phyloP scores from a whole-genome alignment of 2,113 vertebrate species.

The Natator depressus region DNA sequence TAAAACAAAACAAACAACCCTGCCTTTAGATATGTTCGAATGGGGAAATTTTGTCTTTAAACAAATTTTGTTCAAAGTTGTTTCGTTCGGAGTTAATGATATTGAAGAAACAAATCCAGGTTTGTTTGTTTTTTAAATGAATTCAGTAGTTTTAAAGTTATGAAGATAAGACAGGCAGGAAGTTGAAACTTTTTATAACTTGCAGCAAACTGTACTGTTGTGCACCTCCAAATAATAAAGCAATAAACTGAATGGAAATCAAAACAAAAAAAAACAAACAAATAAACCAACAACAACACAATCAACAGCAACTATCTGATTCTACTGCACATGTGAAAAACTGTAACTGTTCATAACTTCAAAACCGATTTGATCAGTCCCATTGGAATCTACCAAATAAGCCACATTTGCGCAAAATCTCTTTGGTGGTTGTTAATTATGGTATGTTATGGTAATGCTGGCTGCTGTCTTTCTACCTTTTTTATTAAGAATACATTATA shows the following conservation, averaged over 20 bases:
- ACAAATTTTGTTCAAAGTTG: conserved; percentile 5
- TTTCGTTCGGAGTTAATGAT: conserved; percentile 15
- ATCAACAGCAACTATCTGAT: too few relatives aligned
- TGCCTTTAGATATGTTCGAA: neutral
- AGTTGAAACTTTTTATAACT: neutral
- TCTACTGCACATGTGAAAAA: neutral
- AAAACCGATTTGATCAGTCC: neutral
- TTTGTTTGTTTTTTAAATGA: neutral
- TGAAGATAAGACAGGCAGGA: neutral
- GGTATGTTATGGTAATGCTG: too few relatives aligned
- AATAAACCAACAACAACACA: neutral
- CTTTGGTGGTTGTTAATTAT: neutral
- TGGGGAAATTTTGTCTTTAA: neutral
- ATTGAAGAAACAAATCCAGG: neutral
- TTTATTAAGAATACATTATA: neutral
- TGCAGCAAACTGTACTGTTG: neutral
- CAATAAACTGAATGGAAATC: neutral
- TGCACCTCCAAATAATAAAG: too few relatives aligned
- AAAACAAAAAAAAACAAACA: neutral
- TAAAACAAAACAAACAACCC: accelerated
- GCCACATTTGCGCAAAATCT: neutral
- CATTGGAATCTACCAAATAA: neutral
- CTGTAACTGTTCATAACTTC: neutral
- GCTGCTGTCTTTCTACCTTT: neutral
- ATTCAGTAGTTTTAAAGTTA: neutral